These are phyloP conservation scores for Lingula anatina DNA, from an alignment of 2,888 invertebrate species.

Conservation along the genomic window DNA sequence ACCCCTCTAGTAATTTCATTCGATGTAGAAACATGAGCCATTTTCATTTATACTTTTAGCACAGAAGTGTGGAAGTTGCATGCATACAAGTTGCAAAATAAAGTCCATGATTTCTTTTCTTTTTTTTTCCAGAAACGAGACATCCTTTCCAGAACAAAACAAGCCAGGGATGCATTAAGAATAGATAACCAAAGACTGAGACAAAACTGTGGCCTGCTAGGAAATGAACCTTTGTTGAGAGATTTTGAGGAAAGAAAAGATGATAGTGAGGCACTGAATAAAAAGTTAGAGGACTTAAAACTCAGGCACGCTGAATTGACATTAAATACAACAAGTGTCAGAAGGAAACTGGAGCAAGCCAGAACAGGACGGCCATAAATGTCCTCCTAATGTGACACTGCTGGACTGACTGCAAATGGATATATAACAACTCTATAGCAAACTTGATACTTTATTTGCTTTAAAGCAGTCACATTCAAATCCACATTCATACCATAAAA, in stretches of 20 bases:
- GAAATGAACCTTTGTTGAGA: constrained; percentile 54
- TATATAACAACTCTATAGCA: too few species aligned
- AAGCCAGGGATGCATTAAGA: constrained; percentile 53
- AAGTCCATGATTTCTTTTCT: background rate
- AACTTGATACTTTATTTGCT: too few species aligned
- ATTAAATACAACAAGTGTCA: constrained; percentile 41
- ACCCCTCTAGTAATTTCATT: too few species aligned
- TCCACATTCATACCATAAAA: background rate
- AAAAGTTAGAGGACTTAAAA: constrained; percentile 40
- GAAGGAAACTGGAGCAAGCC: constrained; percentile 48
- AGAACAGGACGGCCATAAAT: constrained; percentile 7
- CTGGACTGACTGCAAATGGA: background rate
- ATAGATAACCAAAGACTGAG: constrained; percentile 51
- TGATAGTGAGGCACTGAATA: constrained; percentile 32
- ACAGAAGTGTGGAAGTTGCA: too few species aligned
- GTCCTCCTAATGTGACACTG: background rate
- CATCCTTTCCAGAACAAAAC: constrained; percentile 50
- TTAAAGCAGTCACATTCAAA: too few species aligned
- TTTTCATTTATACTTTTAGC: too few species aligned
- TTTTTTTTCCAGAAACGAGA: constrained; percentile 44
- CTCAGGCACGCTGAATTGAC: constrained; percentile 48
- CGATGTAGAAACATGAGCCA: too few species aligned
- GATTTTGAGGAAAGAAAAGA: constrained; percentile 56
- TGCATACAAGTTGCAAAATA: too few species aligned
- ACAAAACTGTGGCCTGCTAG: constrained; percentile 56